phyloP scores from a whole-genome alignment of 2,113 vertebrate genomes.

The Trogon surrucura region DNA sequence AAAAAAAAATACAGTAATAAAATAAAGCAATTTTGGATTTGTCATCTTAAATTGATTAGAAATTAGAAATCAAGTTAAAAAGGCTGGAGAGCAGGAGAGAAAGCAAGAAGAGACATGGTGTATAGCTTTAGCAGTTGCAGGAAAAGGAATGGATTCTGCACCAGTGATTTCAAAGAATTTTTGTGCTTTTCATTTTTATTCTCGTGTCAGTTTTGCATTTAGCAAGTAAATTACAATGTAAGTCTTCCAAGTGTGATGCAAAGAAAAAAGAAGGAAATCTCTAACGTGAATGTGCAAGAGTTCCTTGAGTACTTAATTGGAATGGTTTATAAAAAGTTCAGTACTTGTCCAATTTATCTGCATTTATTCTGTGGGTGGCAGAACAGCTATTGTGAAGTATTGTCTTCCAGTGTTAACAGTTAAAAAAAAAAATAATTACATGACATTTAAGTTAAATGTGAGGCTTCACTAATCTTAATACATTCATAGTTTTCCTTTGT shows the following conservation, averaged over 20 bases:
- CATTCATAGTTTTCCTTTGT: slow-evolving; percentile 47
- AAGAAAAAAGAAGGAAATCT: background rate
- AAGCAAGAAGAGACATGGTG: background rate
- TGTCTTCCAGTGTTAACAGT: slow-evolving; percentile 12
- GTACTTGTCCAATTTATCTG: background rate
- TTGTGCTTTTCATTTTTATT: background rate
- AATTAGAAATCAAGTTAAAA: background rate
- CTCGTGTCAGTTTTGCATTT: background rate
- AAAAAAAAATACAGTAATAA: background rate
- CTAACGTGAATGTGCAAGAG: background rate
- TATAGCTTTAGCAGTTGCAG: background rate
- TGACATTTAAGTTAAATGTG: slow-evolving; percentile 60
- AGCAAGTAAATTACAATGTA: background rate
- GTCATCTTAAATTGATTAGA: background rate
- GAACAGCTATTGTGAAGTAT: background rate
- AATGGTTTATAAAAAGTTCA: background rate
- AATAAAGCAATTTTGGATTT: background rate
- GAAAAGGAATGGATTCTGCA: background rate
- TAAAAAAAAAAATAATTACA: background rate
- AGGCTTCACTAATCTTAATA: slow-evolving; percentile 46
- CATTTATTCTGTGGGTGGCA: slow-evolving; percentile 14
- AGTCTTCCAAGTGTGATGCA: background rate
- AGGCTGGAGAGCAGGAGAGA: background rate
- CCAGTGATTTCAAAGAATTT: background rate
- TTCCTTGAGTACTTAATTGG: background rate